Percentiles rank a stretch among this genome's conserved stretches.
phyloP scores from a whole-genome alignment of 2,888 invertebrate species.

The Sinotaia quadrata region DNA sequence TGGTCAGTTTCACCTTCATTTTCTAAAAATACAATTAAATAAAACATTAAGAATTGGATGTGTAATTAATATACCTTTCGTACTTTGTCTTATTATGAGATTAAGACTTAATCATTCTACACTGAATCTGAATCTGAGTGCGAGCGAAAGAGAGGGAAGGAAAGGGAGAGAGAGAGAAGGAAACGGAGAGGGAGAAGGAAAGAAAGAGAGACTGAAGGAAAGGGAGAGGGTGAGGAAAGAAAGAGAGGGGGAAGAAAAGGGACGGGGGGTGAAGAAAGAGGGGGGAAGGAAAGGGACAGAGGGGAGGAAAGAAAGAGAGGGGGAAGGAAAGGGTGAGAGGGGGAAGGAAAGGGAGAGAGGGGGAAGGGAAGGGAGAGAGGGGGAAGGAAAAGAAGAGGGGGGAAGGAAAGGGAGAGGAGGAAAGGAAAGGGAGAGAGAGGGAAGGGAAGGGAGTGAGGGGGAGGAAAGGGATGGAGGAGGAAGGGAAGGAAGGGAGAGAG shows the following conservation, averaged over 20 bases:
- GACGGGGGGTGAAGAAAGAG: not conserved
- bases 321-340: conserved; percentile 4
- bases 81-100: too few species aligned
- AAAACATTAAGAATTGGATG: too few species aligned
- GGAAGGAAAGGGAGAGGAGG: too few species aligned
- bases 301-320: not conserved
- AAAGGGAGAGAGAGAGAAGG: not conserved
- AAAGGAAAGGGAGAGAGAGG: not conserved
- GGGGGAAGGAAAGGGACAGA: not conserved
- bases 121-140: too few species aligned
- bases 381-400: too few species aligned
- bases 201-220: conserved; percentile 10
- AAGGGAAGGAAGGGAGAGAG: not conserved
- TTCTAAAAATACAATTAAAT: too few species aligned
- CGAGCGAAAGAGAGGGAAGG: not conserved
- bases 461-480: conserved; percentile 5
- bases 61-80: too few species aligned
- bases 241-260: conserved; percentile 1
- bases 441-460: not conserved
- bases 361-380: not conserved
- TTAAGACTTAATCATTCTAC: too few species aligned
- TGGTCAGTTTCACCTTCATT: too few species aligned
- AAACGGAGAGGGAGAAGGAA: not conserved
- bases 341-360: conserved; percentile 1
- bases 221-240: conserved; percentile 10